phyloP scores from a whole-genome alignment of 2,888 invertebrate species.

The Oligia fasciuncula region DNA sequence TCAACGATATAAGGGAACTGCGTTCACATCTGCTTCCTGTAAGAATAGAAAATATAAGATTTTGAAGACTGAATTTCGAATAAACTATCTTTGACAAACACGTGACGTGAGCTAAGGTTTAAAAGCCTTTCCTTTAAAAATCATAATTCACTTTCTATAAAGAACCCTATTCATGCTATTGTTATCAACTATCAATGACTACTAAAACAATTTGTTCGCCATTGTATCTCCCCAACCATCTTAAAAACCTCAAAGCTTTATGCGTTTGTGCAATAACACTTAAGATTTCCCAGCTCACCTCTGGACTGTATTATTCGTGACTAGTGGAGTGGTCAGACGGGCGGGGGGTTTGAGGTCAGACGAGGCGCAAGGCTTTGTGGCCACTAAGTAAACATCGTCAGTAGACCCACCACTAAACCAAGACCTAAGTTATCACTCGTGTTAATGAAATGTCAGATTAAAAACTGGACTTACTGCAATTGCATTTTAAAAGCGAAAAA shows the following conservation, averaged over 20 bases:
- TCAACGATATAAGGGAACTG: not conserved
- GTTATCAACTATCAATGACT: not conserved
- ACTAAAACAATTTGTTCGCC: conserved; percentile 30
- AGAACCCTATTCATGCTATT: not conserved
- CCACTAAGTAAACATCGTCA: conserved; percentile 29
- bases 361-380: conserved; percentile 55
- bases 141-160: not conserved
- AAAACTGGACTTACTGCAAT: not conserved
- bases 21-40: not conserved
- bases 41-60: not conserved
- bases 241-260: conserved; percentile 51
- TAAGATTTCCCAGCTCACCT: conserved; percentile 58
- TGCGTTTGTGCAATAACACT: conserved; percentile 55
- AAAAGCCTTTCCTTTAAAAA: not conserved
- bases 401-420: conserved; percentile 23
- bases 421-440: not conserved
- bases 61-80: not conserved
- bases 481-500: no score
- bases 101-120: not conserved
- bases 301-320: conserved; percentile 66
- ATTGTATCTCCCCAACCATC: conserved; percentile 34
- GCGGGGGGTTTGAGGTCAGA: conserved; percentile 67
- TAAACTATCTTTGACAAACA: not conserved
- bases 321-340: conserved; percentile 69
- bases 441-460: not conserved